Percentiles rank a stretch among this genome's conserved stretches.
phyloP scores from a whole-genome alignment of 2,888 invertebrate species.

The Sesia bembeciformis region DNA sequence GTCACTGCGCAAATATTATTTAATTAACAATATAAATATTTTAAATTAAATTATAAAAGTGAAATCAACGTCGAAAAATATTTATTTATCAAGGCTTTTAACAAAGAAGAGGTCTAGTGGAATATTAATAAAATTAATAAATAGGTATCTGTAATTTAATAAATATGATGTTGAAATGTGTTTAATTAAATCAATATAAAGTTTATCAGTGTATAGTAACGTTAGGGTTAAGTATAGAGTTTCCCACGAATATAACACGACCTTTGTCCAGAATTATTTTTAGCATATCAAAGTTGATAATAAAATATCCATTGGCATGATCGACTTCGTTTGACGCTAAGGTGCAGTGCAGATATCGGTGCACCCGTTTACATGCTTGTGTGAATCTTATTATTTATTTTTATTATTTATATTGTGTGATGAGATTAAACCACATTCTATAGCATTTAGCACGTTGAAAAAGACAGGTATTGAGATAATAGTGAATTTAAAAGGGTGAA shows the following conservation, averaged over 20 bases:
- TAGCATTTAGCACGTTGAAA: no score
- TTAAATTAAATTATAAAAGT: no score
- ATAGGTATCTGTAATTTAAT: no score
- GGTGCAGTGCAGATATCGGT: slow-evolving; percentile 30
- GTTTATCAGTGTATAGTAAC: background rate
- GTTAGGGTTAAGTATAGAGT: slow-evolving; percentile 13
- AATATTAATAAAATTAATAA: no score
- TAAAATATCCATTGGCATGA: slow-evolving; percentile 22
- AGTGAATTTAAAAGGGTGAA: background rate
- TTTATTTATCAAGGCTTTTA: no score
- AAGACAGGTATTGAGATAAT: background rate
- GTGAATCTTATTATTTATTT: background rate
- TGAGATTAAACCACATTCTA: no score
- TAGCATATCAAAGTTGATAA: slow-evolving; percentile 60
- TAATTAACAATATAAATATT: no score
- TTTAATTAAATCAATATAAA: no score
- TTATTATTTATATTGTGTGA: background rate
- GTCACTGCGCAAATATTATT: no score
- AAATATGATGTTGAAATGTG: no score
- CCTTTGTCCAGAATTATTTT: slow-evolving; percentile 42
- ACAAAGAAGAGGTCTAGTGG: no score
- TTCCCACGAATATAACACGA: slow-evolving; percentile 32
- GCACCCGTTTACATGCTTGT: slow-evolving; percentile 2
- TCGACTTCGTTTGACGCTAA: slow-evolving; percentile 18
- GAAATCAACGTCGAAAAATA: no score